Conservation (phyloP, 2,888 invertebrate genomes). For the Chloroclysta siterata region DNA sequence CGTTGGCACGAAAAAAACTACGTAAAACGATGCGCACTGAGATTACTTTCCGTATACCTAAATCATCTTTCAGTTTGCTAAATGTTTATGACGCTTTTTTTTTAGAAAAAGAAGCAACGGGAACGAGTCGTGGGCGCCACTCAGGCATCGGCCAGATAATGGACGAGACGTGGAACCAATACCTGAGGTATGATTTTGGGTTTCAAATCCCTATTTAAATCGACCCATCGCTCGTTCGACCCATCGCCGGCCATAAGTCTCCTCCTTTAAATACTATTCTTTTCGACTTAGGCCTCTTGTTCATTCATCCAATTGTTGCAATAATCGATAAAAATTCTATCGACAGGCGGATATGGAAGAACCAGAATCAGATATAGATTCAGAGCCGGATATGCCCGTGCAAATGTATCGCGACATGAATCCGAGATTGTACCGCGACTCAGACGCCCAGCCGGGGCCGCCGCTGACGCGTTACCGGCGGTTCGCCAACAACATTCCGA, state of each 20-base stretch:
- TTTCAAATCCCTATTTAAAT: too few species aligned
- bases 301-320: too few species aligned
- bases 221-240: too few species aligned
- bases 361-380: conserved; percentile 45
- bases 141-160: conserved; percentile 69
- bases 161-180: conserved; percentile 60
- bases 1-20: too few species aligned
- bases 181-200: conserved; percentile 55
- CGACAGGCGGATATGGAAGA: conserved; percentile 59
- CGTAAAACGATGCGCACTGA: too few species aligned
- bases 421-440: conserved; percentile 14
- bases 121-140: conserved; percentile 72
- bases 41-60: not conserved
- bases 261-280: too few species aligned
- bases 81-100: conserved; percentile 1
- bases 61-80: too few species aligned
- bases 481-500: conserved; percentile 12
- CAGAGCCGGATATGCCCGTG: conserved; percentile 20
- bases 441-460: not conserved
- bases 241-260: too few species aligned
- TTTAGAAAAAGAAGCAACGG: conserved; percentile 70
- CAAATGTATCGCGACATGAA: conserved; percentile 20
- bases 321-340: not conserved
- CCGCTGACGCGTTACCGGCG: conserved; percentile 15
- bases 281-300: too few species aligned